Evolutionary conservation across 2,113 vertebrate genomes (phyloP).

Genomic region (Clarias batrachus): DNA sequence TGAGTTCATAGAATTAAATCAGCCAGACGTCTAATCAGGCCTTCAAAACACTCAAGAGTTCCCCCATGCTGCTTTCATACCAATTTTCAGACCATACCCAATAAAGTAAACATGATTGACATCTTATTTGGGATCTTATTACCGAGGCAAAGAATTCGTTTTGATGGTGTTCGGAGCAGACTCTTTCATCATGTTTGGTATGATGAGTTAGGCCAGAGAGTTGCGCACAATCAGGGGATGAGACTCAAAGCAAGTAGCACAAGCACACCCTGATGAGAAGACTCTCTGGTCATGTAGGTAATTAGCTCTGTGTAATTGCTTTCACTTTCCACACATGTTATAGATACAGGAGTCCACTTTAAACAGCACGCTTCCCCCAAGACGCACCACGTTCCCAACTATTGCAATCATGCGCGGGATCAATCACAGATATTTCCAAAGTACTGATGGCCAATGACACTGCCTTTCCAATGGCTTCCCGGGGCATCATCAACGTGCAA

Average conservation of each 20-base stretch:
- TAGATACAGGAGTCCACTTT: conserved; percentile 20
- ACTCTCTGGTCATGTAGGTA: conserved; percentile 34
- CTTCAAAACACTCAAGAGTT: conserved; percentile 1
- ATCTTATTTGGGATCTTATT: conserved; percentile 36
- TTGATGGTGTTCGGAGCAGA: background rate
- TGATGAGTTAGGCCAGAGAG: conserved; percentile 12
- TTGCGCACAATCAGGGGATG: conserved; percentile 10
- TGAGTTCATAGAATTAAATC: conserved; percentile 11
- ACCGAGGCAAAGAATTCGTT: conserved; percentile 19
- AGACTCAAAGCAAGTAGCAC: conserved; percentile 25
- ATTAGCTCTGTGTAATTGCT: conserved; percentile 46
- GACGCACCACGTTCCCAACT: conserved; percentile 15
- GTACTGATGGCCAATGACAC: conserved; percentile 21
- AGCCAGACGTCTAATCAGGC: conserved; percentile 1
- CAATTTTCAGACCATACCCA: conserved; percentile 13
- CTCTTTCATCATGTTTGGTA: conserved; percentile 18
- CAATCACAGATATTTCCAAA: conserved; percentile 27
- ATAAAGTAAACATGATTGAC: conserved; percentile 32
- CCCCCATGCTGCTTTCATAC: background rate
- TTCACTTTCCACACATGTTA: conserved; percentile 34
- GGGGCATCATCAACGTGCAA: conserved; percentile 9
- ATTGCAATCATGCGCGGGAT: conserved; percentile 23
- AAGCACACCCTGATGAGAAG: conserved; percentile 28
- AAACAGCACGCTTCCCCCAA: conserved; percentile 22
- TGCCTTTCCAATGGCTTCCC: conserved; percentile 1